Conservation (phyloP, 2,113 vertebrate species). For the Percopsis transmontana region DNA sequence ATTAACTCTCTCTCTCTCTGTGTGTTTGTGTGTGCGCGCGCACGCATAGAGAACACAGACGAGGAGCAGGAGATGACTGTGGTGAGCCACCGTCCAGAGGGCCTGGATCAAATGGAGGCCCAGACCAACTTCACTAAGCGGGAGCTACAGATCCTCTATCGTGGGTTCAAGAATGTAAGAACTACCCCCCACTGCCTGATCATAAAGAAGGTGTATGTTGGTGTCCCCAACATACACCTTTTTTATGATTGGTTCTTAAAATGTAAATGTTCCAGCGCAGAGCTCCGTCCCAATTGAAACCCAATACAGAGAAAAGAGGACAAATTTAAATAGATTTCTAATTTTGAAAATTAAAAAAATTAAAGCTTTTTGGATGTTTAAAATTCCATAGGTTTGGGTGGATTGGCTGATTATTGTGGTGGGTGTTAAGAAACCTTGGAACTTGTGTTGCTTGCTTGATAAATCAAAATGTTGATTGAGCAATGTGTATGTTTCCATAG, state of each 20-base stretch:
- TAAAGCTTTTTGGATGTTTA: too few relatives aligned
- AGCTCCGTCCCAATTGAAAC: too few relatives aligned
- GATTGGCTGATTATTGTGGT: not conserved
- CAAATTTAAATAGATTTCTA: too few relatives aligned
- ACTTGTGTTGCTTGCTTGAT: too few relatives aligned
- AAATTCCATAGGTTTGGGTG: too few relatives aligned
- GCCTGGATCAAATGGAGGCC: constrained; percentile 92
- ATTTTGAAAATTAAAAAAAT: too few relatives aligned
- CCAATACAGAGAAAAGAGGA: too few relatives aligned
- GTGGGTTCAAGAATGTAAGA: constrained; percentile 96
- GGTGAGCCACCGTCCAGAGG: constrained; percentile 93
- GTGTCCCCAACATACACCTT: too few relatives aligned
- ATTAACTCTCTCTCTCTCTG: not conserved
- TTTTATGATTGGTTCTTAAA: too few relatives aligned
- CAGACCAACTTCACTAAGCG: constrained; percentile 96
- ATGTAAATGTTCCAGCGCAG: too few relatives aligned
- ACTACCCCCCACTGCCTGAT: too few relatives aligned
- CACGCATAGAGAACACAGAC: constrained; percentile 96
- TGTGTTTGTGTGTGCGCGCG: constrained; percentile 14
- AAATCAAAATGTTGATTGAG: not conserved
- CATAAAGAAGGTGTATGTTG: too few relatives aligned
- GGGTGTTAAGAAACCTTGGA: not conserved
- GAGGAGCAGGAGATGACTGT: constrained; percentile 96
- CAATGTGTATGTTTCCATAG: constrained; percentile 63
- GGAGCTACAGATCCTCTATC: constrained; percentile 96